phyloP scores from a whole-genome alignment of 2,888 invertebrate species.

The Cephus rjabovi region DNA sequence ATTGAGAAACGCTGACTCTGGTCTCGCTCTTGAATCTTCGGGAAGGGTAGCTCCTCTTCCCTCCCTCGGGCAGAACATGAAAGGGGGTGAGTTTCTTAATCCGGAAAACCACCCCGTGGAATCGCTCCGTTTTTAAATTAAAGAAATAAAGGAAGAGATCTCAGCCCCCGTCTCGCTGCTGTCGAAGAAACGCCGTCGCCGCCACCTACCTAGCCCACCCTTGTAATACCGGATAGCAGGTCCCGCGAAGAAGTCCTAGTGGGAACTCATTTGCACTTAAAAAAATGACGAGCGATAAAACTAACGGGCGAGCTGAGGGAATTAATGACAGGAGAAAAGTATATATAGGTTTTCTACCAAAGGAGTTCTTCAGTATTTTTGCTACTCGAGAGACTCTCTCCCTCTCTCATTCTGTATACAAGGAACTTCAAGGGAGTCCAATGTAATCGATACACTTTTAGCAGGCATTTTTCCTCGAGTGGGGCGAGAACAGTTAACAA shows the following conservation, averaged over 20 bases:
- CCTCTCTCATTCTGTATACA: background rate
- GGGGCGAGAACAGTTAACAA: slow-evolving; percentile 56
- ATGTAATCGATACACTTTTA: background rate
- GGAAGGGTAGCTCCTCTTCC: background rate
- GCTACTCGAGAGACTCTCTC: background rate
- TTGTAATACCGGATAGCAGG: slow-evolving; percentile 14
- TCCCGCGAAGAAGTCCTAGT: slow-evolving; percentile 24
- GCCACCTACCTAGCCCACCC: background rate
- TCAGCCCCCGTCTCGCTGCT: slow-evolving; percentile 20
- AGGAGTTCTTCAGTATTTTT: background rate
- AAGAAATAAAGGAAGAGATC: slow-evolving; percentile 53
- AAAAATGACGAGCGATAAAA: slow-evolving; percentile 65
- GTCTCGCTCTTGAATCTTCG: slow-evolving; percentile 15
- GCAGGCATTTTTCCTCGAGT: background rate
- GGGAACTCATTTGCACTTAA: slow-evolving; percentile 65
- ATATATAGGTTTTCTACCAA: background rate
- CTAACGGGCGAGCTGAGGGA: slow-evolving; percentile 52
- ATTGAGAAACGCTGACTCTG: slow-evolving; percentile 10
- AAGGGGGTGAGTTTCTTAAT: slow-evolving; percentile 48
- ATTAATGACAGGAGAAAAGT: slow-evolving; percentile 35
- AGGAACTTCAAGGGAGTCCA: background rate
- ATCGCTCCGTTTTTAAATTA: slow-evolving; percentile 57
- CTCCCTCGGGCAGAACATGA: background rate
- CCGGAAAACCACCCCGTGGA: slow-evolving; percentile 50
- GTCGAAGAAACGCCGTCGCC: background rate